Evolutionary conservation across 1,140 invertebrate genomes (phyloP), one percentile per base, ranked within the genome.

Genomic region (Lucilia sericata): DNA sequence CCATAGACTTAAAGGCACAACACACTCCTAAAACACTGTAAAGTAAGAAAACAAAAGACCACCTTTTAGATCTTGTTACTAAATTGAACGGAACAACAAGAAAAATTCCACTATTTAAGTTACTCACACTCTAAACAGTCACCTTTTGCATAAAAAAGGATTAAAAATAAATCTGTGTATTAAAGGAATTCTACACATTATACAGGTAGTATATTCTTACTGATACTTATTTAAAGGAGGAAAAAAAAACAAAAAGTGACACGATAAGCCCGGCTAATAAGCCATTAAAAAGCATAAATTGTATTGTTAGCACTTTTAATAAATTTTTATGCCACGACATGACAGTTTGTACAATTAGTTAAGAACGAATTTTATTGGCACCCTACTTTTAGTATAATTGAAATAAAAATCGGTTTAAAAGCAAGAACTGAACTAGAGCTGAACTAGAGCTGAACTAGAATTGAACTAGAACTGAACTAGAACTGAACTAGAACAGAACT

Each of bases 221-320:
- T 42, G 5, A 42, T 42, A 42, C 5, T 42, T 17, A 17, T 4
- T n/a, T 30, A 19, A n/a, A n/a, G 5, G 74, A 36, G n/a, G 17
- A 76, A 42, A 76, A 8, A 76, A 30, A 42, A 42, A 36, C 25
- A 34, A 76, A n/a, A 80, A 12, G 76, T 80, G 76, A 80, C 76
- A 80, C n/a, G 76, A 80, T 80, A 80, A 80, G 76, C 42, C 42
- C 3, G 76, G 76, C 76, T 80, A 80, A 80, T 80, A 80, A 51
- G 76, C 76, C 76, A 80, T 80, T 80, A 80, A 80, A 80, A 80
- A 49, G 42, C 76, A 80, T 80, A 80, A 80, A 80, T 80, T 80
- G 76, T 78, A 42, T 78, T 78, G 75, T 78, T 78, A 78, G 36
- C 75, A 78, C 75, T 78, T 78, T 78, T 78, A 78, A 78, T 78